These are phyloP conservation scores for Dicrostonyx torquatus DNA, from an alignment of 2,797 vertebrate species.

Conservation along the genomic window DNA sequence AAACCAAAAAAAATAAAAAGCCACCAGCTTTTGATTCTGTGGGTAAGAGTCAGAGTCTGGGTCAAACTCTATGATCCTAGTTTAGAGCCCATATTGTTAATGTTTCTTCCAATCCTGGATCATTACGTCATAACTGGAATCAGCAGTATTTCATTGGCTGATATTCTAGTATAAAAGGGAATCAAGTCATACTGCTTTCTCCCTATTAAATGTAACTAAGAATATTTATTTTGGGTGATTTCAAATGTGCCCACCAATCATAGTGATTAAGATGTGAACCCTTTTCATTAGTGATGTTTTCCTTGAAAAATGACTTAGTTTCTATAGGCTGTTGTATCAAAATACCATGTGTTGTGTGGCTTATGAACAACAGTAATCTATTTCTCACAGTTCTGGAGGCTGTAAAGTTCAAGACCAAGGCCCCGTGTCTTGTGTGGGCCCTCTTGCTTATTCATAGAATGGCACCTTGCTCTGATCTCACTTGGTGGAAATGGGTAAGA, in stretches of 20 bases:
- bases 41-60: not conserved
- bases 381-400: not conserved
- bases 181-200: not conserved
- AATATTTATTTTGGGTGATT: slow-evolving; percentile 10
- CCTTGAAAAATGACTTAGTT: not conserved
- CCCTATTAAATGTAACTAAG: not conserved
- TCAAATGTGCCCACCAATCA: not conserved
- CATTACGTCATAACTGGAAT: not conserved
- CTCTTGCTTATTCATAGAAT: not conserved
- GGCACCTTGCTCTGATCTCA: not conserved
- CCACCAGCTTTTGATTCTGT: slow-evolving; percentile 4
- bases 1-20: too few species aligned
- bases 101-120: not conserved
- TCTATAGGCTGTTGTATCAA: not conserved
- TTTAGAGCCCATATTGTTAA: not conserved
- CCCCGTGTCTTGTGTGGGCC: not conserved
- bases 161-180: slow-evolving; percentile 23
- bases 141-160: slow-evolving; percentile 8
- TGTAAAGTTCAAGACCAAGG: not conserved
- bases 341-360: not conserved
- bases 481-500: not conserved
- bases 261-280: not conserved
- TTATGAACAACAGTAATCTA: not conserved
- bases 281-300: not conserved
- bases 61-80: not conserved